Evolutionary conservation across 2,113 vertebrate genomes (phyloP).

Genomic region (Mungos mungo): DNA sequence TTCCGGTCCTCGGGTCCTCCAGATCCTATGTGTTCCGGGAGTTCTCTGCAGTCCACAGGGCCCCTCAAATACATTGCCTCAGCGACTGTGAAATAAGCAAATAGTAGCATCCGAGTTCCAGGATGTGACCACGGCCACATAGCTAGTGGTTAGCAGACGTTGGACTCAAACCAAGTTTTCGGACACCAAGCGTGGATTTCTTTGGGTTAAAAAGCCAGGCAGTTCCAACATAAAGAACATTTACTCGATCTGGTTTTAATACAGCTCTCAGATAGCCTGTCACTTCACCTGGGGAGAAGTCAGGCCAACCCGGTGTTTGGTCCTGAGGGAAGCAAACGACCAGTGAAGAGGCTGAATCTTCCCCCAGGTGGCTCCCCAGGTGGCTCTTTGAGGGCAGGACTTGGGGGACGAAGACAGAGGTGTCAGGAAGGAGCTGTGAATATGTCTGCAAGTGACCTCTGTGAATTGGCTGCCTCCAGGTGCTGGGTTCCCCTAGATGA

Average conservation of each 20-base stretch:
- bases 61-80: neutral
- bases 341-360: neutral
- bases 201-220: neutral
- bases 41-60: neutral
- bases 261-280: neutral
- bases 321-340: neutral
- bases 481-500: neutral
- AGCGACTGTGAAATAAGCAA: neutral
- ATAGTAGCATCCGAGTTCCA: neutral
- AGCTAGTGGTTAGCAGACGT: neutral
- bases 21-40: neutral
- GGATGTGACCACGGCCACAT: neutral
- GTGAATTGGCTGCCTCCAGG: neutral
- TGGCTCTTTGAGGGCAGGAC: fast-evolving
- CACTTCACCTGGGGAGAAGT: neutral
- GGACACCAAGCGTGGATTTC: neutral
- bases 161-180: neutral
- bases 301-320: neutral
- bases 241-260: neutral
- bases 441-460: neutral
- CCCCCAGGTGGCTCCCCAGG: neutral
- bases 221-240: neutral
- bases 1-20: neutral
- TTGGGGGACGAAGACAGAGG: fast-evolving
- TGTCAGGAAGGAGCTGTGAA: neutral